Evolutionary conservation across 2,113 vertebrate species (phyloP).

Genomic region (Ia io): DNA sequence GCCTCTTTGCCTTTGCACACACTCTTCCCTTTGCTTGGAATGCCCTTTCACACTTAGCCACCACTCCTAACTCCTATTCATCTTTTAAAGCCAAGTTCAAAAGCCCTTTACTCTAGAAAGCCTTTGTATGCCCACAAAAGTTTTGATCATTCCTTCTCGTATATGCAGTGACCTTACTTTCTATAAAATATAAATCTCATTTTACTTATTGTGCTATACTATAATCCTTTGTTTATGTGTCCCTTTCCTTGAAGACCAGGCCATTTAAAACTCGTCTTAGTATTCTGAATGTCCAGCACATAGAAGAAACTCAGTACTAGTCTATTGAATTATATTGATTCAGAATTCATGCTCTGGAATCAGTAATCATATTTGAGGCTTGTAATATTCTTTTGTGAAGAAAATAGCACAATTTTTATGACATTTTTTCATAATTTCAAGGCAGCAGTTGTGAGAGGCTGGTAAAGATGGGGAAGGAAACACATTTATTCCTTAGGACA

Average conservation of each 20-base stretch:
- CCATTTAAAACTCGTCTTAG: slow-evolving; percentile 11
- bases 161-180: neutral
- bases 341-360: neutral
- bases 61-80: neutral
- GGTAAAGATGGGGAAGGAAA: neutral
- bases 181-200: neutral
- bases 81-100: neutral
- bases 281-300: neutral
- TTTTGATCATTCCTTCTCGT: neutral
- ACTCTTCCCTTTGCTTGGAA: neutral
- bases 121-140: neutral
- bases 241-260: neutral
- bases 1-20: neutral
- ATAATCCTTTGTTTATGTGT: neutral
- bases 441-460: neutral
- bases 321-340: neutral
- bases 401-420: neutral
- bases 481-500: neutral
- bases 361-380: neutral
- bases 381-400: neutral
- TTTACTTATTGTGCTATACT: neutral
- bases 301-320: neutral
- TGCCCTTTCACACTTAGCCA: neutral
- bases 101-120: neutral
- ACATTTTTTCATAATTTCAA: slow-evolving; percentile 2